Evolutionary conservation across 2,113 vertebrate species (phyloP), one percentile per base, ranked within the genome.

Genomic region (Galeopterus variegatus): DNA sequence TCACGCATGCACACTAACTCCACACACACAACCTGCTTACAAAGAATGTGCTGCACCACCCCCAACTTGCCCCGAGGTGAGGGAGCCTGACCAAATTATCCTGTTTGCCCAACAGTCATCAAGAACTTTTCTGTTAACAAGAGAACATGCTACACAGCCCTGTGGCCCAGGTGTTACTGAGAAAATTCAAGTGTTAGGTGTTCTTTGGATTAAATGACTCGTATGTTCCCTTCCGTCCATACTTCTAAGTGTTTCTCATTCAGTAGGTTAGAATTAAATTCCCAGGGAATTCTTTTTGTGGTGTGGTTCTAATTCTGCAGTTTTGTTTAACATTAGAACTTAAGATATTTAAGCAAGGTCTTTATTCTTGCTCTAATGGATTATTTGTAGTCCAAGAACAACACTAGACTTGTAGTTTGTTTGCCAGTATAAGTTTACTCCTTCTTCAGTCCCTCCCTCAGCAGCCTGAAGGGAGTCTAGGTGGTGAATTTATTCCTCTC

Each of bases 401-500:
- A 54, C 36, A 60, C 2, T 48, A 4, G 8, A 2, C 14, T 50
- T 45, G 6, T 17, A 80, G 86, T 82, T 76, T 81, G 18, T 69
- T 28, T 75, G 50, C 31, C 18, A 62, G 72, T 26, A 9, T 18
- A 60, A 73, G 24, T 76, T 70, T 52, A 8, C 11, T 62, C 9
- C 48, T 62, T 26, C 54, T n/a, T n/a, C 12, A 2, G 69, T 70
- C 60, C 45, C 84, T 91, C 82, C 89, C 79, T 85, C 23, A 12
- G 73, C 79, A 45, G 69, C 28, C 17, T 26, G 79, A 75, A 45
- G 8, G 31, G 41, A 65, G 23, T 52, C 48, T 75, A 79, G 73
- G 50, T 1, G 3, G 93, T 67, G 82, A 56, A 96, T 97, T 95
- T 95, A 96, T 83, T 94, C 73, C 45, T 89, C 65, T 83, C 69